Evolutionary conservation across 2,797 vertebrate genomes (phyloP), one percentile per base, ranked within the genome.

Genomic region (Coregonus sp.): DNA sequence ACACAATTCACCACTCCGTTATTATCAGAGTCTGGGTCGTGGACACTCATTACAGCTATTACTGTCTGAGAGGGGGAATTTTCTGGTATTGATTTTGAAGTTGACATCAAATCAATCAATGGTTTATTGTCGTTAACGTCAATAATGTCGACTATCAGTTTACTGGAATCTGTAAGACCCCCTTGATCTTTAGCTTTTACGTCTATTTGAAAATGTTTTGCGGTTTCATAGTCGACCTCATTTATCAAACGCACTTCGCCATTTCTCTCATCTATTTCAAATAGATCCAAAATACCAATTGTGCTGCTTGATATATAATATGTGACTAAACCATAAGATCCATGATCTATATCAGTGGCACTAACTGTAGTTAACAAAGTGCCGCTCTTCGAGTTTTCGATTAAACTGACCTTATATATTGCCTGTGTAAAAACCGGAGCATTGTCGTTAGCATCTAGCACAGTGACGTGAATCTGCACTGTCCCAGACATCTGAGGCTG

Each of bases 391-490:
- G 70, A 71, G 51, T 92, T 92, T 82, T 94, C 93, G 0, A 5
- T 35, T 40, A 93, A 56, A 59, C 25, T 86, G 9, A 86, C 80
- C 63, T 78, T 87, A 71, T 93, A 94, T 1, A 90, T 7, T 0
- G 88, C 63, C 63, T 91, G 82, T 25, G 2, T 82, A 82, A 93
- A 94, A 31, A 92, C 72, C 0, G 93, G 93, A 0, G 88, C 75
- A 50, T 94, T 94, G 33, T 94, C 93, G 74, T 94, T 94, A 12
- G 47, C 83, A 76, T 94, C 93, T 1, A 87, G 82, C 1, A 94
- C 84, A 40, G 76, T 87, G 31, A 94, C 81, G 25, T 52, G 74
- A 56, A 94, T 85, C n/a, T 90, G 81, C 31, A 81, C 67, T 4
- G 88, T 93, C 4, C 93, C 92, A 31, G 90, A 93, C 82, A 89